phyloP scores from a whole-genome alignment of 2,888 invertebrate genomes.

The Theodoxus fluviatilis region DNA sequence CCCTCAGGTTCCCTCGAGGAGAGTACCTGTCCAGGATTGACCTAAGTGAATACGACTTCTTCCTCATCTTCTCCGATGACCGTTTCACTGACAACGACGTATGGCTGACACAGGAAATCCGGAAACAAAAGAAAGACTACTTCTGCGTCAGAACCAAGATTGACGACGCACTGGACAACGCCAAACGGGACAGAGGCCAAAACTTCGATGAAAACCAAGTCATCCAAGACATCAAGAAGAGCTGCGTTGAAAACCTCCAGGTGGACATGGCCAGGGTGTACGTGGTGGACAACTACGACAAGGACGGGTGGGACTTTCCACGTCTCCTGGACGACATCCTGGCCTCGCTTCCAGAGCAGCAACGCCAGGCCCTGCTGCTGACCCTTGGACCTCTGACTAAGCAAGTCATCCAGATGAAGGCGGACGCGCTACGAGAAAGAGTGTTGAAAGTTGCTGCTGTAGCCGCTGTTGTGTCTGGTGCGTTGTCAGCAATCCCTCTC shows the following conservation, averaged over 20 bases:
- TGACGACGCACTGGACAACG: conserved; percentile 26
- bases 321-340: not conserved
- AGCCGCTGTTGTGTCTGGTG: conserved; percentile 3
- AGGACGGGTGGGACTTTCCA: conserved; percentile 21
- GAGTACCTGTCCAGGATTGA: conserved; percentile 28
- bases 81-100: conserved; percentile 33
- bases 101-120: conserved; percentile 31
- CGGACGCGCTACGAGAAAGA: not conserved
- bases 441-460: not conserved
- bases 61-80: conserved; percentile 30
- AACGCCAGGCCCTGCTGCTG: not conserved
- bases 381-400: conserved; percentile 11
- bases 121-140: conserved; percentile 21
- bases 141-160: conserved; percentile 28
- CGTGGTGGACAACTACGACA: conserved; percentile 11
- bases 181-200: too few species aligned
- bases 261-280: not conserved
- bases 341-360: not conserved
- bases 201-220: too few species aligned
- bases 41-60: conserved; percentile 32
- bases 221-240: too few species aligned
- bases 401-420: conserved; percentile 20
- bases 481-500: conserved; percentile 12
- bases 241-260: not conserved
- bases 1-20: conserved; percentile 26